Base-by-base conservation (phyloP, 2,113 vertebrate species). In the Notechis scutatus region DNA sequence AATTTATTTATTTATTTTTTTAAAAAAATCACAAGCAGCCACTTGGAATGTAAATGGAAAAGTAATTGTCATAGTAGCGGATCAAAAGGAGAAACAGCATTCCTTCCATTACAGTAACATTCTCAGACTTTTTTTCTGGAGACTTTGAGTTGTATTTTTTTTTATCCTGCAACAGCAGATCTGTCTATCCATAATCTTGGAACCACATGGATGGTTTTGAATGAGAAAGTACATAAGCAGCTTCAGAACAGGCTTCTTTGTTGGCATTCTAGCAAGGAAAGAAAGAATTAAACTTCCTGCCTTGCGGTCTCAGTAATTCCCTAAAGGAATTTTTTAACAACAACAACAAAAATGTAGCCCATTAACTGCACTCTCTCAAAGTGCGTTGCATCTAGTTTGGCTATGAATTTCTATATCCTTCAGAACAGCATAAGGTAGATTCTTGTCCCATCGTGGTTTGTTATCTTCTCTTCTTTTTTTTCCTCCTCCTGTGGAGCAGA, bases 11-110 rank as follows among this genome's bases (percentile, higher is more conserved):
- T n/a, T n/a, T n/a, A n/a, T n/a, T n/a, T n/a, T n/a, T n/a, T n/a
- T n/a, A 88, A 93, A 95, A 39, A 88, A 93, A 95, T 93, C 94
- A 94, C 26, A 50, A 15, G 26, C 24, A 95, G 57, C 95, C 94
- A n/a, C 24, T 39, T 42, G 52, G 92, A 93, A 89, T 50, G n/a
- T 24, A 91, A 90, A 90, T 91, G 95, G 85, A 92, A 94, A 95
- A 91, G 74, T 55, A 47, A 55, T 94, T 93, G 95, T 95, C 81
- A 92, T 94, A 20, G 0, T 85, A 87, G 39, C 12, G 39, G 20
- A 34, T 89, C 14, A 90, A 24, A 92, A 64, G 47, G 69, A 29
- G 7, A 34, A 42, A 21, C 7, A 42, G 4, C 23, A 11, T 69
- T 88, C 42, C 9, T 50, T n/a, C 9, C 6, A 26, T 34, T 59